Conservation (phyloP, 2,888 invertebrate genomes). For the Hermaeophaga mercurialis region DNA sequence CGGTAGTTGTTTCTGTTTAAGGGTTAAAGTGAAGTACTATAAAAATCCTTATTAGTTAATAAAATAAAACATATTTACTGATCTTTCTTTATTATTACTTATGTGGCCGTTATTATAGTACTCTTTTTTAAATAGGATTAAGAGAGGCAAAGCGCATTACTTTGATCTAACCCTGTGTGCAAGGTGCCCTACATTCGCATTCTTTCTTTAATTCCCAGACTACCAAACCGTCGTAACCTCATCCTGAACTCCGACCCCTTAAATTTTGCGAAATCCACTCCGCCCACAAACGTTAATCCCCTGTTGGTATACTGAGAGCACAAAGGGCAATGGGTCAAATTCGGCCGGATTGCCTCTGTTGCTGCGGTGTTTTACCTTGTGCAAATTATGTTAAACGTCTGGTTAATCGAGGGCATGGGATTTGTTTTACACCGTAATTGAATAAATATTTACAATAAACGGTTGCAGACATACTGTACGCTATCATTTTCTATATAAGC, state of each 20-base stretch:
- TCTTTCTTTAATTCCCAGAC: constrained; percentile 6
- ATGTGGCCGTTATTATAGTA: too few species aligned
- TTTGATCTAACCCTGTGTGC: too few species aligned
- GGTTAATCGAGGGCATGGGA: constrained; percentile 7
- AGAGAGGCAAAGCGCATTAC: too few species aligned
- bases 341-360: constrained; percentile 1
- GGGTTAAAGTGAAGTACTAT: too few species aligned
- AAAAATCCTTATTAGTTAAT: too few species aligned
- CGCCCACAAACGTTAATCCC: constrained; percentile 16
- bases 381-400: constrained; percentile 20
- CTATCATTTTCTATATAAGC: too few species aligned
- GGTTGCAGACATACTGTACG: too few species aligned
- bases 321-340: constrained; percentile 11
- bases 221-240: constrained; percentile 1
- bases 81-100: too few species aligned
- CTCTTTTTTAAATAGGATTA: too few species aligned
- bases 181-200: too few species aligned
- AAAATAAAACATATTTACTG: too few species aligned
- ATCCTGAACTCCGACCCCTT: constrained; percentile 11
- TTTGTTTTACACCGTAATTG: constrained; percentile 18
- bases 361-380: constrained; percentile 17
- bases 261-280: constrained; percentile 6
- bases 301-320: not conserved
- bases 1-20: too few species aligned
- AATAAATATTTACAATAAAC: constrained; percentile 8